These are phyloP conservation scores for Julus scandinavius DNA, from an alignment of 2,888 invertebrate species.

Conservation along the genomic window DNA sequence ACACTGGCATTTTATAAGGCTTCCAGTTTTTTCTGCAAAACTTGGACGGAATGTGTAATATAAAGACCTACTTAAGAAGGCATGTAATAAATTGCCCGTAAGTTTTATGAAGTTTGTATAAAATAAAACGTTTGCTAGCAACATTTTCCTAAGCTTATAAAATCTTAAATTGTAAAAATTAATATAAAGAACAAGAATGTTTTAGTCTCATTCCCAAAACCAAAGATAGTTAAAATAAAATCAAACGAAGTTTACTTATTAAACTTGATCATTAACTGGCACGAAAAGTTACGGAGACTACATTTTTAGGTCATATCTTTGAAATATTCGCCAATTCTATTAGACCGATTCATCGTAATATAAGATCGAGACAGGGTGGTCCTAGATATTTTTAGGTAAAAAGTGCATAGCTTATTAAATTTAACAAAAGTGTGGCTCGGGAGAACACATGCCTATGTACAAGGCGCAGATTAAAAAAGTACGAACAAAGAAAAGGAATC, in stretches of 20 bases:
- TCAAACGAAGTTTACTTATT: too few relatives aligned
- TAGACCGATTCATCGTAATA: too few relatives aligned
- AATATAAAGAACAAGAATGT: not conserved
- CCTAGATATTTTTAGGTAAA: not conserved
- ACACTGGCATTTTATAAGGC: not conserved
- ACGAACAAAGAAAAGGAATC: not conserved
- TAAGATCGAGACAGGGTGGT: too few relatives aligned
- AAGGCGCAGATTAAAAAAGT: not conserved
- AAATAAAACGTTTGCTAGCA: not conserved
- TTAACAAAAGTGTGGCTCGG: not conserved
- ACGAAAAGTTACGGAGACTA: too few relatives aligned
- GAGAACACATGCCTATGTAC: not conserved
- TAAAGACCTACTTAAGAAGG: not conserved
- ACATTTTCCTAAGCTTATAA: not conserved
- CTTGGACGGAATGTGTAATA: constrained; percentile 36
- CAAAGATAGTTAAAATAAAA: not conserved
- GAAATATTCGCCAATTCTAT: too few relatives aligned
- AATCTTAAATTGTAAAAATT: not conserved
- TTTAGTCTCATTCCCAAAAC: not conserved
- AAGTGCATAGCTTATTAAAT: not conserved
- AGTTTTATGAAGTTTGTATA: not conserved
- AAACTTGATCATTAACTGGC: too few relatives aligned
- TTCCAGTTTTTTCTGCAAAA: not conserved
- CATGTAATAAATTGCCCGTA: not conserved
- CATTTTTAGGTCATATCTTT: too few relatives aligned